Evolutionary conservation across 2,113 vertebrate genomes (phyloP).

Genomic region (Scalopus aquaticus): DNA sequence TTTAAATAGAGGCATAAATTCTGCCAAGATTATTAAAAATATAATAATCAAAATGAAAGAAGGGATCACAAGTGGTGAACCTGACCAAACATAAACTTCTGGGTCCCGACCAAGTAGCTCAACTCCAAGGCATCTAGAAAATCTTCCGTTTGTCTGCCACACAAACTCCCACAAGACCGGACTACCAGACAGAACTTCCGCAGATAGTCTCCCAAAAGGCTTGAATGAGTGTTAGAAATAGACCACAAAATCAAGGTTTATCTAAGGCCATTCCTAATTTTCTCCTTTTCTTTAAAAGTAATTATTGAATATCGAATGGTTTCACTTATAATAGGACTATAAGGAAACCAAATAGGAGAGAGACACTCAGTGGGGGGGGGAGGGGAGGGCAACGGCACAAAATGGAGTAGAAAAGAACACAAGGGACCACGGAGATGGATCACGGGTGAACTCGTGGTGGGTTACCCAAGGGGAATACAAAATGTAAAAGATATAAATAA

Average conservation of each 20-base stretch:
- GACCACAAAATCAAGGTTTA: neutral
- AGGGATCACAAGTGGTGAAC: neutral
- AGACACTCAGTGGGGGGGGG: no score
- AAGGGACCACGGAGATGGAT: no score
- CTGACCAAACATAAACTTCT: neutral
- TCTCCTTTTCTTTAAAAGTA: neutral
- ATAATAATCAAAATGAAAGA: conserved; percentile 32
- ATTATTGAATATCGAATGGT: no score
- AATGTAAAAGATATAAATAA: no score
- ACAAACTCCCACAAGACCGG: neutral
- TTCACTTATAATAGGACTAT: no score
- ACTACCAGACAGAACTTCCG: neutral
- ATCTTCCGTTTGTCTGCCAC: neutral
- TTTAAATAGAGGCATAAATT: neutral
- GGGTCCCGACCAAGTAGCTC: neutral
- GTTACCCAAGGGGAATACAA: no score
- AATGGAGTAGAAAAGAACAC: no score
- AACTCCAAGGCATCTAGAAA: neutral
- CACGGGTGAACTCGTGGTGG: no score
- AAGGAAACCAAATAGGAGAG: no score
- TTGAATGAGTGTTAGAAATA: neutral
- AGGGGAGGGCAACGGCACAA: neutral
- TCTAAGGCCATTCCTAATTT: neutral
- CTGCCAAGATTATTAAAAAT: conserved; percentile 49
- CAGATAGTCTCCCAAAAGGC: neutral